Conservation (phyloP, 2,797 vertebrate genomes). For the Agapornis canus region DNA sequence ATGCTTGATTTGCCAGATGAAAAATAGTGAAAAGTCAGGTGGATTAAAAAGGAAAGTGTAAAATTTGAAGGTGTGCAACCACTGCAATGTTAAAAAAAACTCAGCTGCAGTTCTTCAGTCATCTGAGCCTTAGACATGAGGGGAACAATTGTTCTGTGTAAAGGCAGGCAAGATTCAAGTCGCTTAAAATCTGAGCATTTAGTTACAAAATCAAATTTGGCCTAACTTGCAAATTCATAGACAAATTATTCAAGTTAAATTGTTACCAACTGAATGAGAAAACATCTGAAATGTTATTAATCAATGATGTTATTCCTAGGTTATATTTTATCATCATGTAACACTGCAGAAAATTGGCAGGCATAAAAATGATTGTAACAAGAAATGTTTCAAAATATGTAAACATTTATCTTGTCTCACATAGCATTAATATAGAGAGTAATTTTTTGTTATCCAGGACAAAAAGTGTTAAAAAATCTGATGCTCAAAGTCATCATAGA, state of each 20-base stretch:
- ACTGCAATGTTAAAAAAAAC: neutral
- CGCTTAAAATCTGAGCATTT: neutral
- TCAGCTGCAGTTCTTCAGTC: neutral
- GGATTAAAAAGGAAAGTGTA: neutral
- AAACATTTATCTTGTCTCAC: neutral
- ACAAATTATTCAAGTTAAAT: neutral
- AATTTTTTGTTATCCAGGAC: neutral
- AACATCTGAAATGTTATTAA: neutral
- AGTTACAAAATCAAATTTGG: slow-evolving; percentile 9
- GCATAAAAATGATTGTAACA: neutral
- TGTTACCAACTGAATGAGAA: neutral
- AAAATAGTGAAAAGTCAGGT: neutral
- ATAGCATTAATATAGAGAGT: neutral
- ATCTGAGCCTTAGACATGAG: neutral
- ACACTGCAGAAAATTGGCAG: neutral
- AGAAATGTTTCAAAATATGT: neutral
- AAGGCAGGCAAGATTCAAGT: neutral
- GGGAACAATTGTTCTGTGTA: neutral
- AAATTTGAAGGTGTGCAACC: neutral
- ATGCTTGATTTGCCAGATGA: neutral
- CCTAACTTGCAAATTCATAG: neutral
- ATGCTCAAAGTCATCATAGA: neutral
- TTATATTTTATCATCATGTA: neutral
- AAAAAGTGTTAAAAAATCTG: neutral
- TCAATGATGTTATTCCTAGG: neutral